Evolutionary conservation across 2,888 invertebrate genomes (phyloP).

Genomic region (Myopa tessellatipennis): DNA sequence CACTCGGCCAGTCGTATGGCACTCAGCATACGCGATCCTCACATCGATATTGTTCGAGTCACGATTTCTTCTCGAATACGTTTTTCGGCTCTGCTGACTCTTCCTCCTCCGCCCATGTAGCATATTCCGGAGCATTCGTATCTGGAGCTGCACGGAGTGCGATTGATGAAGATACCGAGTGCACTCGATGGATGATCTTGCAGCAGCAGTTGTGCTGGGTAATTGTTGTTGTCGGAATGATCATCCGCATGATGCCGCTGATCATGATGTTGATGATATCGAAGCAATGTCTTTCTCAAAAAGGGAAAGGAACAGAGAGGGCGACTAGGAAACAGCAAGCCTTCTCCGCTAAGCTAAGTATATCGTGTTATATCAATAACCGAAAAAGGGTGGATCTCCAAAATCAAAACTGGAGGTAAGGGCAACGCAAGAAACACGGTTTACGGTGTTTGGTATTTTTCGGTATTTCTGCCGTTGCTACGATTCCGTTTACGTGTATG

Average conservation of each 20-base stretch:
- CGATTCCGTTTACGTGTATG: conserved; percentile 25
- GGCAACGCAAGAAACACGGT: conserved; percentile 34
- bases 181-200: conserved; percentile 22
- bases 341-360: conserved; percentile 38
- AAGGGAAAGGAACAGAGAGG: neutral
- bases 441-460: neutral
- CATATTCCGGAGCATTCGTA: conserved; percentile 8
- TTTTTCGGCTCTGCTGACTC: conserved; percentile 34
- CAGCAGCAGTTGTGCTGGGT: conserved; percentile 8
- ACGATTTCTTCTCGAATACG: conserved; percentile 58
- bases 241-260: conserved; percentile 23
- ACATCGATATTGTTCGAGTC: conserved; percentile 66
- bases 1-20: conserved; percentile 37
- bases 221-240: conserved; percentile 24
- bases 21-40: conserved; percentile 63
- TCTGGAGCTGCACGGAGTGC: conserved; percentile 34
- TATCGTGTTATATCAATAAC: conserved; percentile 68
- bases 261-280: conserved; percentile 48
- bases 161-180: conserved; percentile 42
- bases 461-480: conserved; percentile 33
- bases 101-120: neutral
- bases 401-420: conserved; percentile 44
- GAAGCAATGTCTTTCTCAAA: conserved; percentile 50
- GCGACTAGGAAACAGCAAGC: neutral
- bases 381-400: conserved; percentile 66